These are phyloP conservation scores for Tethea ocularis DNA, from an alignment of 2,888 invertebrate species.

Conservation along the genomic window DNA sequence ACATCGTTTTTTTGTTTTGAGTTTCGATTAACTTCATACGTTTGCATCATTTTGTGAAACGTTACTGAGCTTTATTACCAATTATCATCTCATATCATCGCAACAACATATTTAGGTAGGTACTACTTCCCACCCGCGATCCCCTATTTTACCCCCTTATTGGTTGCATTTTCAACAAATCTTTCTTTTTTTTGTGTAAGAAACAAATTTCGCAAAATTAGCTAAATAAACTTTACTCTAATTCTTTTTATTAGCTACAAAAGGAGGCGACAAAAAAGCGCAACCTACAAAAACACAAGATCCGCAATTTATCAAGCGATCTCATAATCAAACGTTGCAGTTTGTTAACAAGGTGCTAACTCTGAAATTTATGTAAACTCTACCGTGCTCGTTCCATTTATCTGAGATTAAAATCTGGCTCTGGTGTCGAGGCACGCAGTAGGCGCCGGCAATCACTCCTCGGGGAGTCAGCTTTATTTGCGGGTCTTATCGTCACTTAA, in stretches of 20 bases:
- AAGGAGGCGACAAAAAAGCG: conserved; percentile 19
- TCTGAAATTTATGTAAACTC: conserved; percentile 82
- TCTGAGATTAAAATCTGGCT: conserved; percentile 82
- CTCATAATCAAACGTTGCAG: conserved; percentile 77
- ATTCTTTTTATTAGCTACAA: no score
- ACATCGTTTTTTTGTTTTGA: conserved; percentile 8
- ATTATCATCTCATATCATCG: no score
- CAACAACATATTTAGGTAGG: no score
- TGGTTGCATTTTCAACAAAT: no score
- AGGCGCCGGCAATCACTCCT: conserved; percentile 78
- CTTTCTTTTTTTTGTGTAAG: no score
- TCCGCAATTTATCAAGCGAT: conserved; percentile 62
- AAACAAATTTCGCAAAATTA: no score
- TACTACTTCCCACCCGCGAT: no score
- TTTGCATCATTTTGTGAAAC: not conserved
- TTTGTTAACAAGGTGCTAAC: conserved; percentile 82
- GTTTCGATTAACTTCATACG: not conserved
- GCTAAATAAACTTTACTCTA: no score
- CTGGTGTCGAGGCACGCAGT: conserved; percentile 53
- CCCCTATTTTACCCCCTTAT: no score
- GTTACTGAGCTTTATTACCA: no score
- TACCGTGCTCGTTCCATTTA: conserved; percentile 70
- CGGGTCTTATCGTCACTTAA: conserved; percentile 74
- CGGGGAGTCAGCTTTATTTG: conserved; percentile 69
- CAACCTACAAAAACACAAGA: conserved; percentile 38